These are phyloP conservation scores for Erebia palarica DNA, from an alignment of 2,888 invertebrate genomes.

Conservation along the genomic window DNA sequence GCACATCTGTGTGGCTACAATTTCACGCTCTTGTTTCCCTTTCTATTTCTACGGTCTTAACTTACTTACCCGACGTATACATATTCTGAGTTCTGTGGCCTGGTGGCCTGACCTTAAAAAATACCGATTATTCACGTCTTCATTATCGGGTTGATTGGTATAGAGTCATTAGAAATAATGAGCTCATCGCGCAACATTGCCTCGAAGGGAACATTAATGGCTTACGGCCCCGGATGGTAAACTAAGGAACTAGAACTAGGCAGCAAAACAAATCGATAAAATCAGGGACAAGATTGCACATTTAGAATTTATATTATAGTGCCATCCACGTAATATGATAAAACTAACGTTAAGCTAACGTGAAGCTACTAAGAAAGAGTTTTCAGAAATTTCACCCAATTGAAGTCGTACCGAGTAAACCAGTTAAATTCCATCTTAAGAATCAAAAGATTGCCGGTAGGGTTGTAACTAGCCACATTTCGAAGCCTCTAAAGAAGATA, in stretches of 20 bases:
- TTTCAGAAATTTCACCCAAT: no score
- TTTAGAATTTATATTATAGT: background rate
- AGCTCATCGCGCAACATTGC: background rate
- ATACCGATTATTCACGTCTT: background rate
- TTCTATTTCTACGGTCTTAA: no score
- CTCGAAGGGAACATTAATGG: background rate
- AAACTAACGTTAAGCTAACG: no score
- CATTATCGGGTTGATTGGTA: conserved; percentile 6
- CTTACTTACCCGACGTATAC: no score
- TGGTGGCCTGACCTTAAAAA: background rate
- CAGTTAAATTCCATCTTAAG: no score
- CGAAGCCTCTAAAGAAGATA: background rate
- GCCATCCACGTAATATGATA: no score
- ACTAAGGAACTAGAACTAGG: background rate
- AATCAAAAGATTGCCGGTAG: background rate
- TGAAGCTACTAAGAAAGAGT: no score
- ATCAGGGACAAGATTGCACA: background rate
- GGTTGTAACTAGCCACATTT: background rate
- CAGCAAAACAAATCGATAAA: background rate
- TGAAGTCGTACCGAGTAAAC: no score
- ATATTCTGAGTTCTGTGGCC: no score
- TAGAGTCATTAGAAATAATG: conserved; percentile 10
- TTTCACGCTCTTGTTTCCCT: no score
- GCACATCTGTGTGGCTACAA: no score
- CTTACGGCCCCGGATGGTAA: conserved; percentile 1